Evolutionary conservation across 2,888 invertebrate genomes (phyloP), one percentile per base, ranked within the genome.

Genomic region (Drosophila atripex): DNA sequence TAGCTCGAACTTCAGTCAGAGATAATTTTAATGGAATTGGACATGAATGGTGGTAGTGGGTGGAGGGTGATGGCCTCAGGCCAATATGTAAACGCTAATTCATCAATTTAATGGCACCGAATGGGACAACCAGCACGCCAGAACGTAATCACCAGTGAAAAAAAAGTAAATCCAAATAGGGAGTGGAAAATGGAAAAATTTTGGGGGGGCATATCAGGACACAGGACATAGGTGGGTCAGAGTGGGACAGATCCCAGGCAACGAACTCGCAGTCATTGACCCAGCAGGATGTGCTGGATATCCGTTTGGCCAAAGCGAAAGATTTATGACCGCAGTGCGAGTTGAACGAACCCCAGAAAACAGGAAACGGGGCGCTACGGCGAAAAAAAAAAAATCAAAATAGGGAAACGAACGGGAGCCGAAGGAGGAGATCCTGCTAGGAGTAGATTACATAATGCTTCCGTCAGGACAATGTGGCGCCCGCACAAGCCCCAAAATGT

Each of bases 201-300:
- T 23, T 38, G 39, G 23, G 38, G n/a, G 7, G 12, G 39, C 45
- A 65, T 47, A 39, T 60, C 25, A 14, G 45, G 61, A 50, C 30
- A 49, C 25, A 14, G 45, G 61, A 50, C 30, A 49, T 50, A 12
- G 21, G 32, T 51, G 68, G 56, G 80, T 78, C 28, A 9, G 60
- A 18, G 54, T 41, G 30, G 70, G n/a, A 59, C 8, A 25, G 57
- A 49, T 54, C 46, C 49, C 18, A 73, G 79, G 50, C 85, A 76
- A 76, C 85, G 85, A 86, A 80, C 80, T 74, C 66, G 73, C 77
- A 86, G 73, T 60, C 54, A 78, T 71, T 82, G 80, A 80, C 76
- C 80, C 74, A 63, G 56, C 56, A 73, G 56, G 65, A 64, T 64
- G 49, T 64, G 39, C 45, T 53, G 69, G 54, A 50, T 43, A 52